A percentile compares a stretch with the other conserved stretches of the same genome.
Evolutionary conservation across 2,797 vertebrate species (phyloP).

Genomic region (Rachycentron canadum): DNA sequence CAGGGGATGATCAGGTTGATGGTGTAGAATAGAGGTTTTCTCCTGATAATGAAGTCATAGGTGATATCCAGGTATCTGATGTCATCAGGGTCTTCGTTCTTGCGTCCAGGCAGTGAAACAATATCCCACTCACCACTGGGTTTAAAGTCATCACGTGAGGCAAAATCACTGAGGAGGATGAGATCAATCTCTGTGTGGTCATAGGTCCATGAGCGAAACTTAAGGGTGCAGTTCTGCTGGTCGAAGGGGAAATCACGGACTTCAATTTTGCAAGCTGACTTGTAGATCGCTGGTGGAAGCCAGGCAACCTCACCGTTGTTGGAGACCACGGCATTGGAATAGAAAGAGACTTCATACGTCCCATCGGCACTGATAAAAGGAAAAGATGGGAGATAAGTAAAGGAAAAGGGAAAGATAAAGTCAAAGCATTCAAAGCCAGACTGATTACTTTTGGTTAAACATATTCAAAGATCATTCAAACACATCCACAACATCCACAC

Average conservation of each 20-base stretch:
- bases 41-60: slow-evolving; percentile 87
- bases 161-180: slow-evolving; percentile 85
- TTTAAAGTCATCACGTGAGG: slow-evolving; percentile 88
- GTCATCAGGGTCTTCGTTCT: slow-evolving; percentile 86
- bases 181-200: slow-evolving; percentile 89
- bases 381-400: slow-evolving; percentile 6
- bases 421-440: slow-evolving; percentile 4
- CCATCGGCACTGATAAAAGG: slow-evolving; percentile 82
- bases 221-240: slow-evolving; percentile 90
- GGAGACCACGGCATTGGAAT: slow-evolving; percentile 86
- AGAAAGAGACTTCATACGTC: slow-evolving; percentile 88
- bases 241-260: slow-evolving; percentile 90
- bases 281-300: slow-evolving; percentile 89
- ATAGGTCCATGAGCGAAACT: slow-evolving; percentile 89
- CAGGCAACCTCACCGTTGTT: slow-evolving; percentile 86
- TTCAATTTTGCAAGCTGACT: slow-evolving; percentile 88
- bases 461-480: slow-evolving; percentile 3
- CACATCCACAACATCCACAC: neutral
- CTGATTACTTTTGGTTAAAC: neutral
- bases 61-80: slow-evolving; percentile 87
- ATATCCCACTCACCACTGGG: slow-evolving; percentile 89
- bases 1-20: slow-evolving; percentile 89
- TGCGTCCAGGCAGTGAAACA: slow-evolving; percentile 85
- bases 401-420: slow-evolving; percentile 3
- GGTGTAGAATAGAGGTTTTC: slow-evolving; percentile 88